Conservation (phyloP, 2,113 vertebrate genomes). For the Rhodinocichla rosea region DNA sequence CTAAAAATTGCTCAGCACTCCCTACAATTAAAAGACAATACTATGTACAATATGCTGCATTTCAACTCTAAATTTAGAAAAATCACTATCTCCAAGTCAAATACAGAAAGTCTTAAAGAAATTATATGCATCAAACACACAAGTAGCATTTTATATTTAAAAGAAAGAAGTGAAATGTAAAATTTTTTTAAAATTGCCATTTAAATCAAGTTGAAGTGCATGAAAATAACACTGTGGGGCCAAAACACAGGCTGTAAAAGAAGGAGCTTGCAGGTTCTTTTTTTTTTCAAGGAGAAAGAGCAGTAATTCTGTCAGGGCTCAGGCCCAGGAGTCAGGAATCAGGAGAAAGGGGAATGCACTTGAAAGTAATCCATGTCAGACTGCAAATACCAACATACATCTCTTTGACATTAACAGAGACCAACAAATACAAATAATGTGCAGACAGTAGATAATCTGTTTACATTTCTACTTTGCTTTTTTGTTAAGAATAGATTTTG, state of each 20-base stretch:
- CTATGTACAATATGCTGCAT: neutral
- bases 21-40: slow-evolving; percentile 41
- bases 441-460: neutral
- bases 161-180: neutral
- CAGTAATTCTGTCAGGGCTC: slow-evolving; percentile 13
- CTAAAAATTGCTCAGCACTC: neutral
- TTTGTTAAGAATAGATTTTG: slow-evolving; percentile 1
- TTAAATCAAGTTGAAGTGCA: neutral
- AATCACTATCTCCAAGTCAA: slow-evolving; percentile 14
- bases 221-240: neutral
- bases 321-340: slow-evolving; percentile 1
- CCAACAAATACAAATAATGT: slow-evolving; percentile 43
- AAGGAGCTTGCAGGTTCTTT: neutral
- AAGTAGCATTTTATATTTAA: neutral
- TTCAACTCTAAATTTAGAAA: slow-evolving; percentile 34
- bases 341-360: slow-evolving; percentile 8
- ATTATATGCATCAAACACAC: neutral
- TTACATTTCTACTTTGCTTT: slow-evolving; percentile 20
- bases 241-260: neutral
- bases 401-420: slow-evolving; percentile 46
- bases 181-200: neutral
- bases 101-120: neutral
- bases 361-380: slow-evolving; percentile 25
- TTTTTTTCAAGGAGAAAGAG: neutral
- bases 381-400: slow-evolving; percentile 16